Conservation (phyloP, 2,113 vertebrate genomes). For the Panthera uncia region DNA sequence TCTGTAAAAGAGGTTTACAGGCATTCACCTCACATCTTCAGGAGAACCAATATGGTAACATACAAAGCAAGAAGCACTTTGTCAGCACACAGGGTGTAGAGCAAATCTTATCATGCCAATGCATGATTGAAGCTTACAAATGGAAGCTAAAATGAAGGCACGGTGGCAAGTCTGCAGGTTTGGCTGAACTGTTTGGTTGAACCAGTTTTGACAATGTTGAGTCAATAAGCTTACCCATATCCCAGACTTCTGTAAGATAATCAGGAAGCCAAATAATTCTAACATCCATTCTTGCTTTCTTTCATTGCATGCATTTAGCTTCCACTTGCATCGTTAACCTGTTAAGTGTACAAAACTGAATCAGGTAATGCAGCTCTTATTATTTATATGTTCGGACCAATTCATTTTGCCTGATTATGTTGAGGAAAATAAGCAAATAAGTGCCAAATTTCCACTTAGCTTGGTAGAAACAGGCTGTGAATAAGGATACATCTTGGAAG, state of each 20-base stretch:
- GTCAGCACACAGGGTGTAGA: neutral
- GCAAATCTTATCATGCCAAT: neutral
- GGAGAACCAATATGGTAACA: neutral
- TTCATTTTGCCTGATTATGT: neutral
- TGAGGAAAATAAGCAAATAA: constrained; percentile 17
- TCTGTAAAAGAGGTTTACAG: neutral
- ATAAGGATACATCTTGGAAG: neutral
- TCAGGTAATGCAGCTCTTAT: neutral
- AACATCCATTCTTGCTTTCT: neutral
- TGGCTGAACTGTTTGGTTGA: neutral
- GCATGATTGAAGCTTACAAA: neutral
- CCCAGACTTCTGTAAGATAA: neutral
- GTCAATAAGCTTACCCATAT: neutral
- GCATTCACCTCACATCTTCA: neutral
- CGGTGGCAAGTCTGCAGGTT: neutral
- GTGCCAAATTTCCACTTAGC: constrained; percentile 28
- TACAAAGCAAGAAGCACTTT: neutral
- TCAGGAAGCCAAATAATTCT: neutral
- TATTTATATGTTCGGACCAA: constrained; percentile 39
- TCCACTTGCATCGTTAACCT: neutral
- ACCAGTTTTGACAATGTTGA: neutral
- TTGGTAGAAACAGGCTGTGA: constrained; percentile 20
- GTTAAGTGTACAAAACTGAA: neutral
- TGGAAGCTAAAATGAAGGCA: neutral
- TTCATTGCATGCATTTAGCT: neutral